phyloP scores from a whole-genome alignment of 64 coral and sea anemone species.

The Trachythela sp. region DNA sequence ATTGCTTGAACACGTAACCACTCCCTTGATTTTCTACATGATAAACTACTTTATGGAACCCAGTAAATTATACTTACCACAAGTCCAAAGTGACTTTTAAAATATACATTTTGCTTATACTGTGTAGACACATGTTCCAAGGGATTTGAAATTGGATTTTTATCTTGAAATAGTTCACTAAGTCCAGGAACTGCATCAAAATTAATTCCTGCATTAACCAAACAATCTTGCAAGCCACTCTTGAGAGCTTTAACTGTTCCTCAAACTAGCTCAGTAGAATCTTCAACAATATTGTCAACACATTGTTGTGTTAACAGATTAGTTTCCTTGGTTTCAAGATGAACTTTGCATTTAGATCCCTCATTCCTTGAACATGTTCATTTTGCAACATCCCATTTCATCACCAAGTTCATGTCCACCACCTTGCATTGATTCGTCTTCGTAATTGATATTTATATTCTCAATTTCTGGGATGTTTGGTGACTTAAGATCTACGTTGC shows the following conservation, averaged over 20 bases:
- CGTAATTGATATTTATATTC: too few relatives aligned
- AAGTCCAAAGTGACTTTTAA: slow-evolving; percentile 25
- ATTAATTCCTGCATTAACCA: background rate
- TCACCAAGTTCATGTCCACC: too few relatives aligned
- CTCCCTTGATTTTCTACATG: background rate
- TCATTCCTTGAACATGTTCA: too few relatives aligned
- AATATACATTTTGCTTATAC: slow-evolving; percentile 31
- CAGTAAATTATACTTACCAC: background rate
- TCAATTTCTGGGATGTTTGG: background rate
- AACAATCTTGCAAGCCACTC: slow-evolving; percentile 2
- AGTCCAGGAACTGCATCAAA: slow-evolving; percentile 35
- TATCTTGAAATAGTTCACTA: slow-evolving; percentile 16
- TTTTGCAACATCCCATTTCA: too few relatives aligned
- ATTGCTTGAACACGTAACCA: background rate
- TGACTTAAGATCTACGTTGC: background rate
- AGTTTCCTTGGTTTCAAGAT: background rate
- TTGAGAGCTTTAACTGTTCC: slow-evolving; percentile 2
- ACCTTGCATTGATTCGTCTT: too few relatives aligned
- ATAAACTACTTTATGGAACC: background rate
- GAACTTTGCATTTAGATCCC: too few relatives aligned
- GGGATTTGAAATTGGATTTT: slow-evolving; percentile 37
- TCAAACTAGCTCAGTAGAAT: slow-evolving; percentile 30
- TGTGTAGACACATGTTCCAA: slow-evolving; percentile 32
- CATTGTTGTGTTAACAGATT: background rate
- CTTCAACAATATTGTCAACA: slow-evolving; percentile 37